Base-by-base conservation (phyloP, 1,140 invertebrate species). In the Stenopsyche tienmushanensis region DNA sequence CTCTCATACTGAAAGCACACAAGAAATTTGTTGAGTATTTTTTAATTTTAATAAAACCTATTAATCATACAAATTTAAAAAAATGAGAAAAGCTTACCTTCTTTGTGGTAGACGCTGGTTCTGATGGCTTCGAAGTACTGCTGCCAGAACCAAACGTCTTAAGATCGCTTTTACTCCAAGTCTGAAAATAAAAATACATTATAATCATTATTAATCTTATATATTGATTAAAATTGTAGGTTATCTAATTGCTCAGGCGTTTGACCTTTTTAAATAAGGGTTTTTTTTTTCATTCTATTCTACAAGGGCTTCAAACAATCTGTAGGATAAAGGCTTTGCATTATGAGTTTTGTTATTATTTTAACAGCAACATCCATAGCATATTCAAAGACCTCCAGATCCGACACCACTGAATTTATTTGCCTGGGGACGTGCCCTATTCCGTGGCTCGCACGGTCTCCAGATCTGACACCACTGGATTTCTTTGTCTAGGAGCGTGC, bases 1-100 rank as follows among this genome's bases (percentile, higher is more conserved):
- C 41, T 65, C 7, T 69, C 67, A 70, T 70, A 70, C 67, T 70
- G 64, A 66, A 70, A 69, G 3, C 21, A 29, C 24, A 60, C 64
- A 41, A 58, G 24, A 47, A 47, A 47, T 18, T 10, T 17, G 29
- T 8, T 39, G 7, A 5, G 29, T 8, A 39, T 8, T 5, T n/a
- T 9, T 45, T 45, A 45, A 45, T 45, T n/a, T 9, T 45, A 17
- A 45, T 45, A 5, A 18, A 45, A 45, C 15, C 9, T 5, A n/a
- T 45, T 17, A 45, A 45, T 9, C 17, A 8, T n/a, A n/a, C 5
- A 45, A 9, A 45, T 9, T 45, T 5, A 18, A 18, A 45, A 9
- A 45, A 45, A n/a, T 45, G 15, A 52, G 23, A 52, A 24, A 21
- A 20, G 21, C 20, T 3, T 41, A 60, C 57, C 57, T 60, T 60